Conservation (phyloP, 2,797 vertebrate species). For the Sebastolobus alascanus region DNA sequence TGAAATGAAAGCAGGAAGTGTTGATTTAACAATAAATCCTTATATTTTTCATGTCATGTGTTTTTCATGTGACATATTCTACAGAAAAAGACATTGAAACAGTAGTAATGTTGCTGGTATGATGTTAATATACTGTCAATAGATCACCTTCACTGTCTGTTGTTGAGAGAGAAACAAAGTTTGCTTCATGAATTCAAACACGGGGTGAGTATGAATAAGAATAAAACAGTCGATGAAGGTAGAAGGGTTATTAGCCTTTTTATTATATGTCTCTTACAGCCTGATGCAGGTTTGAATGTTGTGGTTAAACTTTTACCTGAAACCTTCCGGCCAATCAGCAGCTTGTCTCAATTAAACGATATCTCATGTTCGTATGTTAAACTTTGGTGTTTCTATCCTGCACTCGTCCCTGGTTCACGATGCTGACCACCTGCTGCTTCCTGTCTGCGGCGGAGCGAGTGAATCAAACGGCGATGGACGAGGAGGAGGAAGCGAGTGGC, state of each 20-base stretch:
- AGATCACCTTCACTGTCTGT: too few relatives aligned
- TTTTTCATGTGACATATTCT: too few relatives aligned
- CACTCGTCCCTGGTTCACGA: background rate
- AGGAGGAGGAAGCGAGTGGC: background rate
- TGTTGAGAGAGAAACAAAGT: too few relatives aligned
- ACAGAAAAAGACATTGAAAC: too few relatives aligned
- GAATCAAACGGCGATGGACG: background rate
- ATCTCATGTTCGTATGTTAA: background rate
- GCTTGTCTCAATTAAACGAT: background rate
- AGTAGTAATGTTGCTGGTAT: too few relatives aligned
- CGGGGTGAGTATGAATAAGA: too few relatives aligned
- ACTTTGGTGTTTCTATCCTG: background rate
- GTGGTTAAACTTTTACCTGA: background rate
- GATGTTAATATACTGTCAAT: too few relatives aligned
- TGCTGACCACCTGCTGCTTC: slow-evolving; percentile 46
- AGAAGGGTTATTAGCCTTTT: background rate
- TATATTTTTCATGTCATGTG: too few relatives aligned
- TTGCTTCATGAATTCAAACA: too few relatives aligned
- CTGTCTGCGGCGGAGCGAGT: background rate
- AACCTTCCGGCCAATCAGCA: slow-evolving; percentile 9
- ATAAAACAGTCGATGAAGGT: background rate
- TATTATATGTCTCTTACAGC: background rate
- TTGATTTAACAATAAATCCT: too few relatives aligned
- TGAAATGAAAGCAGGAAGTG: too few relatives aligned
- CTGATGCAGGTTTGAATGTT: background rate